Conservation (phyloP, 1,140 invertebrate genomes). For the Euglossa dilemma region DNA sequence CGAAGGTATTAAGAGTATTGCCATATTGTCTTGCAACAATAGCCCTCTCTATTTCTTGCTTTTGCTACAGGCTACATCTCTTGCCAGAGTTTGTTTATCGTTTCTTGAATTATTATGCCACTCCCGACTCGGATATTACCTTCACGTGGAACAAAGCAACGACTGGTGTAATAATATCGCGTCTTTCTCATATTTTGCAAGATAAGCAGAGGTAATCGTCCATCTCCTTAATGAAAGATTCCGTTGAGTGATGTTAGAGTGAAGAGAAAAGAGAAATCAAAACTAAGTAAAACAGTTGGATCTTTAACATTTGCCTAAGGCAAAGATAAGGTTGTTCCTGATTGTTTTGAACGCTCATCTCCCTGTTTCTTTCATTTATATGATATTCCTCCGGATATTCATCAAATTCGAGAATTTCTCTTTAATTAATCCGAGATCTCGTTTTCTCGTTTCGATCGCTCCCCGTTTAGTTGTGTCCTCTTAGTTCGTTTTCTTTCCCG, state of each 20-base stretch:
- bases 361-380: not conserved
- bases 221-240: not conserved
- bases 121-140: not conserved
- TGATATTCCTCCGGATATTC: not conserved
- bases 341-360: not conserved
- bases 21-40: not conserved
- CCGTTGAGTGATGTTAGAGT: not conserved
- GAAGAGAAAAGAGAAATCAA: not conserved
- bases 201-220: not conserved
- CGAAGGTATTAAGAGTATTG: not conserved
- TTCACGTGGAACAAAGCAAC: not conserved
- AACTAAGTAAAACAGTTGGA: not conserved
- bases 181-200: not conserved
- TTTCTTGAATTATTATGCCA: not conserved
- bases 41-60: not conserved
- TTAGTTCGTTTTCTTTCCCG: not conserved
- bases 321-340: not conserved
- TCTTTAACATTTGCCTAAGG: too few relatives aligned
- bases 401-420: not conserved
- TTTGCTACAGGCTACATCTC: too few relatives aligned
- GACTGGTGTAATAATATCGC: not conserved
- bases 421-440: constrained; percentile 19
- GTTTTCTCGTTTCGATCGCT: not conserved
- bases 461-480: not conserved
- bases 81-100: too few relatives aligned